Evolutionary conservation across 1,140 invertebrate species (phyloP).

Genomic region (Macrocentrus cingulum): DNA sequence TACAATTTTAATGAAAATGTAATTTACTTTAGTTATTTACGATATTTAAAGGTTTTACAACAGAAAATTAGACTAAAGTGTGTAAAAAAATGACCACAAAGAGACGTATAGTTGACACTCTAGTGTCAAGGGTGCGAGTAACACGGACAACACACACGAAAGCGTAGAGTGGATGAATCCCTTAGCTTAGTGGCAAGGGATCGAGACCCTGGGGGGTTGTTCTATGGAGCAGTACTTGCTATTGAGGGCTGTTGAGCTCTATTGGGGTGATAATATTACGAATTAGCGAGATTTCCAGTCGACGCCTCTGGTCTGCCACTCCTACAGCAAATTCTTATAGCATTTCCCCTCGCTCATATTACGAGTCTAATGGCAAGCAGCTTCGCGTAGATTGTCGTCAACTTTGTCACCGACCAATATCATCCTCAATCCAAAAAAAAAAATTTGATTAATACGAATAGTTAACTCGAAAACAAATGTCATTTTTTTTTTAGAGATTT

Average conservation of each 20-base stretch:
- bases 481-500: too few species aligned
- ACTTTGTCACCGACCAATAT: too few species aligned
- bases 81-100: constrained; percentile 24
- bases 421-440: too few species aligned
- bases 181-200: constrained; percentile 41
- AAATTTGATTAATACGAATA: background rate
- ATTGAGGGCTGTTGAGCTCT: constrained; percentile 46
- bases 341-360: background rate
- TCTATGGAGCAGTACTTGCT: constrained; percentile 38
- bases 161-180: constrained; percentile 44
- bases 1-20: too few species aligned
- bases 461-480: background rate
- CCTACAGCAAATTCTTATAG: background rate
- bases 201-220: constrained; percentile 34
- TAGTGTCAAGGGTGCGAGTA: constrained; percentile 18
- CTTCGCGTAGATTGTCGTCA: too few species aligned
- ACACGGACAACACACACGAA: constrained; percentile 30
- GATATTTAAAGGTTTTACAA: too few species aligned
- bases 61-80: background rate
- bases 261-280: constrained; percentile 54
- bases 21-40: too few species aligned
- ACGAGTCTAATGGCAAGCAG: too few species aligned
- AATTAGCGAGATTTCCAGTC: constrained; percentile 54
- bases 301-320: constrained; percentile 22
- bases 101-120: constrained; percentile 27